Evolutionary conservation across 2,797 vertebrate species (phyloP), one percentile per base, ranked within the genome.

Genomic region (Syngnathus acus): DNA sequence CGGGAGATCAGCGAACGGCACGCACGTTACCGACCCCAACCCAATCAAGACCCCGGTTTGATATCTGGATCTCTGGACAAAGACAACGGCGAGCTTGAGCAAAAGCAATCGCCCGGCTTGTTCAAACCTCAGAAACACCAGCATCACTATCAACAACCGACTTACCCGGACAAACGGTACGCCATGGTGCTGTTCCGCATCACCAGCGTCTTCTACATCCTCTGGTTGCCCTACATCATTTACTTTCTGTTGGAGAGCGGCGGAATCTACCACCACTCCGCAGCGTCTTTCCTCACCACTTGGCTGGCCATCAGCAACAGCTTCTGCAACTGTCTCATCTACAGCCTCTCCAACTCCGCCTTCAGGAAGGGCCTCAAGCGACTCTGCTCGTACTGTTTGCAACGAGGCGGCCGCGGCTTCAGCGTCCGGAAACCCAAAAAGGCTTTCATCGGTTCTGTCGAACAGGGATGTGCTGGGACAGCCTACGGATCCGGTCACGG

Each of bases 251-350:
- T 98, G 85, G 97, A 99, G 89, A 99, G 97, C 50, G 95, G 92
- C 23, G 88, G 92, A 11, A 90, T 97, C 80, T 95, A 94, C 77
- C 89, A 87, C 60, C 95, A 93, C 82, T 91, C 92, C 0, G 72
- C 90, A 0, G 94, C 91, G 0, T 99, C 97, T 23, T 99, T 99
- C 86, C 79, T 99, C 60, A 99, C 97, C 78, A 99, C 97, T 70
- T 99, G 97, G 97, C 89, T 99, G 71, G 97, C 97, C 79, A 99
- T 99, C 86, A 99, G 97, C 92, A 99, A 99, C 90, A 99, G 97
- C 87, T 99, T 99, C 90, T 99, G 95, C 85, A 99, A 99, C 92
- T 98, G 97, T 91, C 93, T 99, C 74, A 98, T 98, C 91, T 99
- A 99, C 82, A 98, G 97, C 86, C 93, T 99, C 66, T 99, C 97